Percentiles rank a stretch among this genome's conserved stretches.
Evolutionary conservation across 2,888 invertebrate genomes (phyloP).

Genomic region (Xanthorhoe designata): DNA sequence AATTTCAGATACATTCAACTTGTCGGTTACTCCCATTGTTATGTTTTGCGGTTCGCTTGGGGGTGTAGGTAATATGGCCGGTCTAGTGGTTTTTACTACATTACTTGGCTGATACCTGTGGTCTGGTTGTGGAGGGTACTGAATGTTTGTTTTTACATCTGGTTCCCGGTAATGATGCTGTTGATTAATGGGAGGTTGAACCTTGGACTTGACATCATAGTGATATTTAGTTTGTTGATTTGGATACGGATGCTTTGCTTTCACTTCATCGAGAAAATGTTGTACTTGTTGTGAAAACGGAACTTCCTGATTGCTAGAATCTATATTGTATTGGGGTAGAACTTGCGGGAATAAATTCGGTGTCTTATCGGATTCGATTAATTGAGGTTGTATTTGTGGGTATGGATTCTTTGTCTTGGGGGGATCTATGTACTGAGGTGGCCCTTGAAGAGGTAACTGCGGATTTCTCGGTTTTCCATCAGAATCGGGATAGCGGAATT

Average conservation of each 20-base stretch:
- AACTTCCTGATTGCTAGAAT: conserved; percentile 17
- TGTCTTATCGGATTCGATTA: conserved; percentile 16
- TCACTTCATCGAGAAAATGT: conserved; percentile 30
- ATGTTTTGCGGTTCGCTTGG: conserved; percentile 45
- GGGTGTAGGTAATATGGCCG: conserved; percentile 70
- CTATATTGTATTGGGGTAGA: conserved; percentile 8
- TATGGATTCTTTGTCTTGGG: conserved; percentile 19
- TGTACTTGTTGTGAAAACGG: conserved; percentile 30
- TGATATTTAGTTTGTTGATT: conserved; percentile 27
- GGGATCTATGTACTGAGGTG: conserved; percentile 12
- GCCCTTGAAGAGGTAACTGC: conserved; percentile 9
- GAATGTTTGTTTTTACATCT: conserved; percentile 44
- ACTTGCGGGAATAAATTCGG: conserved; percentile 18
- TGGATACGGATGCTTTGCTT: conserved; percentile 23
- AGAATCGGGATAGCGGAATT: conserved; percentile 17
- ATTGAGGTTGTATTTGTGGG: conserved; percentile 11
- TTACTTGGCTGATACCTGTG: conserved; percentile 60
- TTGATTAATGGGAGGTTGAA: conserved; percentile 35
- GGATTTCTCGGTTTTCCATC: conserved; percentile 21
- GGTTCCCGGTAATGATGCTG: conserved; percentile 58
- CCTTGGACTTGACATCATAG: conserved; percentile 26
- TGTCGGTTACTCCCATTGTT: conserved; percentile 54
- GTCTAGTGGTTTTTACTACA: conserved; percentile 64
- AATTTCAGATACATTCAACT: conserved; percentile 54
- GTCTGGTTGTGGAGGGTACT: conserved; percentile 51